Percentiles rank a stretch among this genome's conserved stretches.
Evolutionary conservation across 2,113 vertebrate genomes (phyloP).

Genomic region (Mandrillus leucophaeus): DNA sequence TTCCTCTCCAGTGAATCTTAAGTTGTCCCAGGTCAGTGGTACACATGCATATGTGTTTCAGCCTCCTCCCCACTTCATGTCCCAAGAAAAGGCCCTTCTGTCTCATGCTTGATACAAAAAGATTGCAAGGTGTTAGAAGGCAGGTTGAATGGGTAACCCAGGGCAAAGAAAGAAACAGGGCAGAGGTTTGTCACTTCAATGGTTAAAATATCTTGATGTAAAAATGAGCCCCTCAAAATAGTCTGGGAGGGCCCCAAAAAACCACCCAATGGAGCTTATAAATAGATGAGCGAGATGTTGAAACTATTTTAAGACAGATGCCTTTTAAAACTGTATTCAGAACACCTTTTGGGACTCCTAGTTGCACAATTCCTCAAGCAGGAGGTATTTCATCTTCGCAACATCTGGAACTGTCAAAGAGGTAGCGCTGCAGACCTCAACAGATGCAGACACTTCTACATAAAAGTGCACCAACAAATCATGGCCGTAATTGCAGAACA

Average conservation of each 20-base stretch:
- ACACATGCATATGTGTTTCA: not conserved
- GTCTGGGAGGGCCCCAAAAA: conserved; percentile 34
- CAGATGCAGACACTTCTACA: conserved; percentile 81
- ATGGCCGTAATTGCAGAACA: conserved; percentile 67
- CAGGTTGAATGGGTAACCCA: not conserved
- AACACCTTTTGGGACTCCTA: conserved; percentile 81
- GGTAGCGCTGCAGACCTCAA: conserved; percentile 79
- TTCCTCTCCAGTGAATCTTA: conserved; percentile 59
- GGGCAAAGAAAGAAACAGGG: not conserved
- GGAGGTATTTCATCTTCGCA: conserved; percentile 86
- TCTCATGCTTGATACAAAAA: not conserved
- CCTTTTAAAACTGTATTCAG: conserved; percentile 85
- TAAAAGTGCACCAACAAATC: conserved; percentile 84
- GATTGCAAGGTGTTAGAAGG: not conserved
- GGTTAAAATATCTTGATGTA: conserved; percentile 41
- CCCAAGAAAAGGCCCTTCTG: not conserved
- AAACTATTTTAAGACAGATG: conserved; percentile 86
- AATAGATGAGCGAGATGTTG: conserved; percentile 83
- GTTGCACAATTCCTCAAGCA: conserved; percentile 82
- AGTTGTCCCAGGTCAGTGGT: not conserved
- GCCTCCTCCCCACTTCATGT: not conserved
- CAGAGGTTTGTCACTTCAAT: not conserved
- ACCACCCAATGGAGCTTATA: conserved; percentile 76
- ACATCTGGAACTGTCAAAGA: conserved; percentile 87
- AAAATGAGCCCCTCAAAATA: conserved; percentile 50